Evolutionary conservation across 2,888 invertebrate species (phyloP), one percentile per base, ranked within the genome.

Genomic region (Toxonevra muliebris): DNA sequence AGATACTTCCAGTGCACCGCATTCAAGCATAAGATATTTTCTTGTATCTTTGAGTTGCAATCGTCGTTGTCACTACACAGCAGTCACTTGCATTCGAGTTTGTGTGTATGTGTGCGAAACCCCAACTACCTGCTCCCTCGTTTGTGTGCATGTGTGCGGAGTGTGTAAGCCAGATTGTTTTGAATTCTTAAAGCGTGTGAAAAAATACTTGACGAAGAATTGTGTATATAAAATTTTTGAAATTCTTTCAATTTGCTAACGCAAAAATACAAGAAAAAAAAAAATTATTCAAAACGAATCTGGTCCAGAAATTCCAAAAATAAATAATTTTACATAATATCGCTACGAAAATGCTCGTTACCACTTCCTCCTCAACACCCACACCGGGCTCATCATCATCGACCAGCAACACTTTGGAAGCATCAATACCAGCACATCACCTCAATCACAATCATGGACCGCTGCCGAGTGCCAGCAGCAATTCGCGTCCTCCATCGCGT

Each of bases 401-500:
- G 52, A 79, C 80, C 60, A 82, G 78, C 73, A 81, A 79, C 59
- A 80, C 77, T 58, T 71, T 79, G 60, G 82, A 82, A 45, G 73
- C 81, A 54, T 72, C 66, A 5, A 42, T 61, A 13, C 55, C 59
- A 60, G n/a, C 65, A 60, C 65, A 65, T 48, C 48, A n/a, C 2
- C 48, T 48, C 8, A 15, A 15, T 30, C 30, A 30, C 30, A 30
- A 30, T 30, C 30, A 30, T 30, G 30, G 30, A 7, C 30, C 30
- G 43, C 57, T 64, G 63, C 41, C 63, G 48, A 64, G 57, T 57
- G 73, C 43, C 75, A 77, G 2, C 78, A 76, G 41, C 19, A 79
- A 77, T 71, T 79, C 82, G 12, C 80, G 80, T 12, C 81, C 81
- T 11, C 81, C 82, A 11, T 83, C 83, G 70, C 80, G 86, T 54